Base-by-base conservation (phyloP, 1,140 invertebrate species). In the Dendroctonus ponderosae region DNA sequence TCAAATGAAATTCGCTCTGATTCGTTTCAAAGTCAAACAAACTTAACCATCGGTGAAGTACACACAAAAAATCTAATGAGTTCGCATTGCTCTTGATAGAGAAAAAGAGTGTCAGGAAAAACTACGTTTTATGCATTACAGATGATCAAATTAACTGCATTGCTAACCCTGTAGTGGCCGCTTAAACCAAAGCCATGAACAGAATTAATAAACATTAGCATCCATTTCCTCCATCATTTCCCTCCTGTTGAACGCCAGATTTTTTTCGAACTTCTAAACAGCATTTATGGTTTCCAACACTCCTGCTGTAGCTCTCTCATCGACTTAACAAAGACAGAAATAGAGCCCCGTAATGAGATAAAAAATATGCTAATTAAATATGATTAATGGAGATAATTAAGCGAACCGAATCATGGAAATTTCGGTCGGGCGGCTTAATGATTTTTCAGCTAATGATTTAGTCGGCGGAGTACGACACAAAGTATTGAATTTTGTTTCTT, bases 341-440 rank as follows among this genome's bases (percentile, higher is more conserved):
- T 39, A 9, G 59, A 60, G 44, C 11, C 12, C 41, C 40, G 37
- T 54, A 56, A 64, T 56, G 53, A 64, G 53, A 64, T 56, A 64
- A 64, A 64, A 57, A 64, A 66, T 66, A 67, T 61, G 57, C 58
- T 67, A 67, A 67, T 67, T 67, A 67, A 67, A 67, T 61, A 67
- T 67, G 65, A 67, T 67, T 67, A 67, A 67, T 67, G 65, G 48
- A 66, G 65, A 67, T 67, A 67, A 67, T 67, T 67, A 67, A 58
- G 57, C 57, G 43, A 15, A 43, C 51, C 50, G 58, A 67, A 61
- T 67, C 65, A 54, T 61, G 58, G 57, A 67, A 67, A 59, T 65
- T 66, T 64, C 12, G 43, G 54, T 57, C 40, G 62, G 15, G 56
- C 48, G 11, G 50, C 49, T 61, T 67, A 67, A 67, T 67, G 57